Evolutionary conservation across 2,797 vertebrate genomes (phyloP).

Genomic region (Acropternis orthonyx): DNA sequence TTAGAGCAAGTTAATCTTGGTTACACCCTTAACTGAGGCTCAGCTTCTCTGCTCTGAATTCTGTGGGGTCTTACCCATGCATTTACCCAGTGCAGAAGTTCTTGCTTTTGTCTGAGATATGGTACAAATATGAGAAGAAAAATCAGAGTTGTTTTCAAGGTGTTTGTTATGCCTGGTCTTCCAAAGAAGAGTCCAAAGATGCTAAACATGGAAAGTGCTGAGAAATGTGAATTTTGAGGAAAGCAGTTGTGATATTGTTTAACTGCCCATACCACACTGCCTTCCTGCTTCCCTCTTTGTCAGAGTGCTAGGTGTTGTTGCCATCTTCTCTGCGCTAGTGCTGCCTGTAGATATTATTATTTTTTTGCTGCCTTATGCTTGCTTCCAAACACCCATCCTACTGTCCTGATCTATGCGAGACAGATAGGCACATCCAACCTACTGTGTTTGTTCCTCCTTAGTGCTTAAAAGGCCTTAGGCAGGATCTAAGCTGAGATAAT

Average conservation of each 20-base stretch:
- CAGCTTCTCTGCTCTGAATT: neutral
- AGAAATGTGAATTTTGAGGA: neutral
- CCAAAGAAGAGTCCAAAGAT: neutral
- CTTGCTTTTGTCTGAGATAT: neutral
- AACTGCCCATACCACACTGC: neutral
- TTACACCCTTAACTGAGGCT: neutral
- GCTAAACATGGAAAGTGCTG: neutral
- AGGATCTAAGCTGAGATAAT: neutral
- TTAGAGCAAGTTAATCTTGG: neutral
- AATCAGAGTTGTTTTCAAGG: neutral
- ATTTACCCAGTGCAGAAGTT: neutral
- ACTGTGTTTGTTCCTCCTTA: neutral
- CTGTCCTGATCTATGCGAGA: neutral
- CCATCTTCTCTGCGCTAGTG: neutral
- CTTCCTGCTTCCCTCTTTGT: neutral
- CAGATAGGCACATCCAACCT: neutral
- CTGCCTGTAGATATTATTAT: neutral
- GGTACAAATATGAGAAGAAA: neutral
- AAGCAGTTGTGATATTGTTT: neutral
- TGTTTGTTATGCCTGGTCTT: neutral
- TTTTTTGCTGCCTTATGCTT: neutral
- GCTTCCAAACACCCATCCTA: neutral
- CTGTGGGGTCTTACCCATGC: neutral
- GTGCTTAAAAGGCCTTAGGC: neutral
- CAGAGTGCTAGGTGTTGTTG: neutral